phyloP scores from a whole-genome alignment of 2,113 vertebrate genomes.

The Rynchops niger region DNA sequence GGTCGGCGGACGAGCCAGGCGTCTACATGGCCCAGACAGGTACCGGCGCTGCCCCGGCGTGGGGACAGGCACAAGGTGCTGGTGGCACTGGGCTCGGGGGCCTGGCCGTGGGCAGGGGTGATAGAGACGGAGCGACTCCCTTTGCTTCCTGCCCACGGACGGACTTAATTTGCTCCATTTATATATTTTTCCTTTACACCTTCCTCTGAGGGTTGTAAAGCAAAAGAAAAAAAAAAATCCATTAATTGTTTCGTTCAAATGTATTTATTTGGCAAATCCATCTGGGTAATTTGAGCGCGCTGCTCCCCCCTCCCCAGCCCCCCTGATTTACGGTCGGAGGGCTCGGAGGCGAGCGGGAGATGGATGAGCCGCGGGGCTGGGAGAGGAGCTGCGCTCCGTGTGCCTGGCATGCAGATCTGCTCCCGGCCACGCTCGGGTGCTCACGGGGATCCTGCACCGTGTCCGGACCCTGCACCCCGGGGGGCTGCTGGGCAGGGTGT shows the following conservation, averaged over 20 bases:
- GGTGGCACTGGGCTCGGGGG: background rate
- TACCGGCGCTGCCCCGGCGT: slow-evolving; percentile 26
- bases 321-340: slow-evolving; percentile 52
- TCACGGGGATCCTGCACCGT: background rate
- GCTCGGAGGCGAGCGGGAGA: slow-evolving; percentile 13
- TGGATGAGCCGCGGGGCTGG: slow-evolving; percentile 17
- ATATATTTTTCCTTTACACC: slow-evolving; percentile 35
- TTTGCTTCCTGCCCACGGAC: background rate
- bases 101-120: background rate
- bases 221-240: slow-evolving; percentile 3
- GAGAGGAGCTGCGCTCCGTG: background rate
- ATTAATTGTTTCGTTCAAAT: slow-evolving; percentile 68
- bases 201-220: slow-evolving; percentile 60
- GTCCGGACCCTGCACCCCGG: background rate
- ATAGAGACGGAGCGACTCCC: background rate
- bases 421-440: background rate
- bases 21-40: slow-evolving; percentile 99
- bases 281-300: slow-evolving; percentile 26
- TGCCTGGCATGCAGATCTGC: background rate
- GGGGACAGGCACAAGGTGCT: background rate
- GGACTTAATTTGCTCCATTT: slow-evolving; percentile 53
- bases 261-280: slow-evolving; percentile 72
- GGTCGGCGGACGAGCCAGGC: slow-evolving; percentile 95
- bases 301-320: background rate
- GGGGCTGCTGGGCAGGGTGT: background rate